A percentile compares a stretch with the other conserved stretches of the same genome.
Evolutionary conservation across 1,140 invertebrate genomes (phyloP).

Genomic region (Drosophila littoralis): DNA sequence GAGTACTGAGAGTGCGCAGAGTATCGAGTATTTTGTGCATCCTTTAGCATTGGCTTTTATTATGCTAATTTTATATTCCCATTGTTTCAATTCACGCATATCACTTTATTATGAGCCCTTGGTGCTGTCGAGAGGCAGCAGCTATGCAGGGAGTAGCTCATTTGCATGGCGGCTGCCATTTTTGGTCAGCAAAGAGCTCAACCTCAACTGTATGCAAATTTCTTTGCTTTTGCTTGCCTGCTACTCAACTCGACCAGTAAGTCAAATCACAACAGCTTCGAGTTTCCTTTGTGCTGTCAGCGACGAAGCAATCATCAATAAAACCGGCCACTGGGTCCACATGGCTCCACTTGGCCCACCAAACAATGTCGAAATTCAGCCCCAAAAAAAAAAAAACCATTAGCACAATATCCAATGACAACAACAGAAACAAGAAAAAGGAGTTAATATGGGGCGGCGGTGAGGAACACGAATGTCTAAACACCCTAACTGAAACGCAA

Average conservation of each 20-base stretch:
- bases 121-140: not conserved
- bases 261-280: conserved; percentile 68
- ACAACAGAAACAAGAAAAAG: conserved; percentile 47
- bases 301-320: conserved; percentile 76
- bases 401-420: conserved; percentile 70
- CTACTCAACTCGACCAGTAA: conserved; percentile 79
- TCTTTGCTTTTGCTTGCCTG: conserved; percentile 52
- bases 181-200: conserved; percentile 67
- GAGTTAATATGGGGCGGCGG: conserved; percentile 5
- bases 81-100: conserved; percentile 77
- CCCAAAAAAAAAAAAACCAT: conserved; percentile 60
- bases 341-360: conserved; percentile 48
- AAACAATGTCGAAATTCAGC: conserved; percentile 76
- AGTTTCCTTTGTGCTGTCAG: conserved; percentile 79
- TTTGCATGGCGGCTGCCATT: conserved; percentile 79
- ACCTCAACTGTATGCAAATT: conserved; percentile 76
- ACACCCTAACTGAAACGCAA: not conserved
- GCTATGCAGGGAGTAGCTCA: conserved; percentile 31
- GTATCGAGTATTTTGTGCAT: conserved; percentile 35
- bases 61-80: conserved; percentile 80
- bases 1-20: conserved; percentile 20
- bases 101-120: conserved; percentile 72
- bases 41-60: conserved; percentile 72
- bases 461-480: not conserved
- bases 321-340: conserved; percentile 40